phyloP scores from a whole-genome alignment of 2,888 invertebrate species.

The Lordiphosa fenestrarum region DNA sequence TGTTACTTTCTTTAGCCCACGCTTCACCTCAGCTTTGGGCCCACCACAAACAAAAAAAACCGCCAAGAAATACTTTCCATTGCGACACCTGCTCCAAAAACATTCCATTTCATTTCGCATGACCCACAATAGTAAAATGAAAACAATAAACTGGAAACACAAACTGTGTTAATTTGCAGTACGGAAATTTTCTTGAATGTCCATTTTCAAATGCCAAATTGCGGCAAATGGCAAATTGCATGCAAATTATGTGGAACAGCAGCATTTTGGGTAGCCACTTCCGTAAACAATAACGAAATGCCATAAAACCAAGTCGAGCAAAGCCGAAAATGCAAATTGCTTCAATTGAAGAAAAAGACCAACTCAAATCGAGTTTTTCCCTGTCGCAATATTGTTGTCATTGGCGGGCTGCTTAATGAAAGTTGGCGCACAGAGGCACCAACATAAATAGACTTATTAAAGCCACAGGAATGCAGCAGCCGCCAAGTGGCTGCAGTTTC shows the following conservation, averaged over 20 bases:
- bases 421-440: constrained; percentile 35
- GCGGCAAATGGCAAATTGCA: constrained; percentile 65
- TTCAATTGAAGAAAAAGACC: constrained; percentile 31
- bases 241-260: constrained; percentile 69
- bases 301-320: constrained; percentile 23
- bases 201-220: constrained; percentile 54
- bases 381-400: background rate
- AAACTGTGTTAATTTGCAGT: constrained; percentile 63
- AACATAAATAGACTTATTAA: constrained; percentile 63
- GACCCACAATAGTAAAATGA: constrained; percentile 40
- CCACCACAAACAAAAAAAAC: constrained; percentile 3
- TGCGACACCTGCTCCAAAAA: constrained; percentile 39
- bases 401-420: constrained; percentile 39
- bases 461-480: constrained; percentile 53
- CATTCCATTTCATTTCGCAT: constrained; percentile 63
- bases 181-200: constrained; percentile 37
- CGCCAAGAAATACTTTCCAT: constrained; percentile 58
- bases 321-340: constrained; percentile 42
- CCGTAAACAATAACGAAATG: constrained; percentile 52
- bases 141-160: constrained; percentile 23
- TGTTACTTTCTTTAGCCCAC: constrained; percentile 15
- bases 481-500: constrained; percentile 14
- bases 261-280: constrained; percentile 37
- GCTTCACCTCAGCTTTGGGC: constrained; percentile 4
- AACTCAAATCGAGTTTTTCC: constrained; percentile 16